Evolutionary conservation across 2,888 invertebrate species (phyloP), one percentile per base, ranked within the genome.

Genomic region (Eutolmus rufibarbis): DNA sequence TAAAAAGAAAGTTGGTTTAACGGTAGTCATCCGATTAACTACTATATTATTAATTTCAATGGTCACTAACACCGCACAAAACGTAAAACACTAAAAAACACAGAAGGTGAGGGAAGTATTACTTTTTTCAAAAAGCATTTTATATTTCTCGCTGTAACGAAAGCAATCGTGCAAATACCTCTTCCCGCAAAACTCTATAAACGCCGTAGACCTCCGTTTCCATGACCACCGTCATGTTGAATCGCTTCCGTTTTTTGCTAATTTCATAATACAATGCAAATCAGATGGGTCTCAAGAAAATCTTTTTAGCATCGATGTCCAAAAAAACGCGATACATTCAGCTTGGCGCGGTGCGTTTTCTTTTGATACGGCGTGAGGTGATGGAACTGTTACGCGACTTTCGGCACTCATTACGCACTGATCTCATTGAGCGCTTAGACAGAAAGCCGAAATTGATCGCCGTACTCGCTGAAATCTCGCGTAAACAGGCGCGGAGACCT

Each of bases 171-270:
- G 66, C 28, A 14, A 76, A 78, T 57, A 78, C 85, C 66, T 87
- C 79, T 34, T 87, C 81, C 74, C 46, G 31, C 66, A 81, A 79
- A 51, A 40, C 31, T 81, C 43, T 81, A 43, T 79, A 87, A 46
- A n/a, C n/a, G 14, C 87, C 87, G 57, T 87, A 87, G n/a, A 51
- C 34, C 40, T 81, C 74, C n/a, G 34, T 19, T 81, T 87, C 86
- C 78, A 86, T 57, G 19, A 77, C 40, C n/a, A 86, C 37, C 16
- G 76, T 82, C 82, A 82, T 82, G 23, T 66, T 28, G 66, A 66
- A 66, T 66, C 66, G 66, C 28, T 66, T 66, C 66, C 66, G 66
- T 66, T 66, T 66, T 51, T 66, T 66, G 28, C 23, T 12, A 23
- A 37, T 57, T 82, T 57, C 57, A 16, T 19, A 82, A 82, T 19